A percentile compares a stretch with the other conserved stretches of the same genome.
Conservation (phyloP, 2,113 vertebrate genomes). For the Pomatostomus ruficeps region DNA sequence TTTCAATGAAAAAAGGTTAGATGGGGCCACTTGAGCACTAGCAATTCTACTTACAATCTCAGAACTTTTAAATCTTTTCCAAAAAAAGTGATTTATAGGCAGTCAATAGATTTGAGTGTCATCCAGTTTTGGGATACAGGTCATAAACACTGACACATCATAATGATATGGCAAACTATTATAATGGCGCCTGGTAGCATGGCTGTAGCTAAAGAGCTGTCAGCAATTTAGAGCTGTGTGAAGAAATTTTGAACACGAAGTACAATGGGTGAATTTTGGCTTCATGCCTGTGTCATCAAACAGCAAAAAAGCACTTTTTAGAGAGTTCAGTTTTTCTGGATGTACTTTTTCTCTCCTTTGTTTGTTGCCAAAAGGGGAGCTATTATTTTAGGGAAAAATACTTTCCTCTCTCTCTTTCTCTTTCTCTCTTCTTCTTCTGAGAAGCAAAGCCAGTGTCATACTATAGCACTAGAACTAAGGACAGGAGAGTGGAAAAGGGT, state of each 20-base stretch:
- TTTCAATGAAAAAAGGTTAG: conserved; percentile 49
- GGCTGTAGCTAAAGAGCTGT: conserved; percentile 21
- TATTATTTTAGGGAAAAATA: conserved; percentile 48
- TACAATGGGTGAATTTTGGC: conserved; percentile 58
- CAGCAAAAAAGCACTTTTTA: conserved; percentile 2
- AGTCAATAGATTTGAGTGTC: conserved; percentile 48
- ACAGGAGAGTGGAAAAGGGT: conserved; percentile 1
- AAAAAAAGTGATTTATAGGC: conserved; percentile 41
- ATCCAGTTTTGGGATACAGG: conserved; percentile 23
- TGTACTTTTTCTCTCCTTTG: conserved; percentile 31
- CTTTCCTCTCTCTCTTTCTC: neutral
- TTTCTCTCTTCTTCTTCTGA: neutral
- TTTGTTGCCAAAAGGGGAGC: conserved; percentile 56
- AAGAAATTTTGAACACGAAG: conserved; percentile 37
- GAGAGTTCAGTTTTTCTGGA: conserved; percentile 23
- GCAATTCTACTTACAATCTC: conserved; percentile 9
- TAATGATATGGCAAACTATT: neutral
- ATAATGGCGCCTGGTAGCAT: neutral
- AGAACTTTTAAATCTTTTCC: conserved; percentile 28
- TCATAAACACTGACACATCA: conserved; percentile 47
- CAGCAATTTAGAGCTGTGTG: conserved; percentile 28
- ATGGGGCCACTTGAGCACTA: conserved; percentile 10
- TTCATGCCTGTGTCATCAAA: conserved; percentile 58
- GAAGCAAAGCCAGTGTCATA: neutral
- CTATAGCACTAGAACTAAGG: neutral